Base-by-base conservation (phyloP, 2,888 invertebrate species). In the Auanema sp. region DNA sequence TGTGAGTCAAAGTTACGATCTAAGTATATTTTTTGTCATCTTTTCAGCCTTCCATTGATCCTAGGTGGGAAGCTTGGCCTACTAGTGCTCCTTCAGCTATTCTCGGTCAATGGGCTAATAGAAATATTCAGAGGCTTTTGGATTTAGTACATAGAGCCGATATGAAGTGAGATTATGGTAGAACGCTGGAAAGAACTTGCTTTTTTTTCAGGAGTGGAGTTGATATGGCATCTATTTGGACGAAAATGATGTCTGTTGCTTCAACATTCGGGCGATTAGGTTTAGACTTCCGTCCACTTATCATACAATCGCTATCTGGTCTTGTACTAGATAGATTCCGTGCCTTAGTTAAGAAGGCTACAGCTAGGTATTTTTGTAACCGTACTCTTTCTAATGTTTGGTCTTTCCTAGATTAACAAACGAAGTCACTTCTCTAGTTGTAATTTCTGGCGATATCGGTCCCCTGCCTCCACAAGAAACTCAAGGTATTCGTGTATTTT, bases 221-320 rank as follows among this genome's bases (percentile, higher is more conserved):
- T 49, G 79, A 81, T 64, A 61, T 83, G 49, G 78, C 79, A 14
- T 68, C 75, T 8, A 72, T 79, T 25, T 72, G 79, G 67, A 65
- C 70, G 10, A 75, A 79, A 57, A 64, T 83, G 40, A 83, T 82
- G 81, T 71, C 75, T 4, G 76, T 79, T 61, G 79, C 73, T 3
- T 68, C 75, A 23, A 78, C 82, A 2, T 83, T 82, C 53, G 80
- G 82, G n/a, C 66, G 82, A 56, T 78, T 83, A 77, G 82, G 80
- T n/a, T 68, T 82, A 33, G 82, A 82, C 64, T 81, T 79, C 53
- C 75, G 81, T 3, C 68, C 76, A 16, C 43, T 81, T 49, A 71
- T 81, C 24, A 63, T 74, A n/a, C 63, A 75, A 40, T 69, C 71
- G 43, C 64, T 81, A 24, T 69, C 75, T 18, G 56, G 62, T 16